Evolutionary conservation across 2,797 vertebrate genomes (phyloP), one percentile per base, ranked within the genome.

Genomic region (Anomalospiza imberbis): DNA sequence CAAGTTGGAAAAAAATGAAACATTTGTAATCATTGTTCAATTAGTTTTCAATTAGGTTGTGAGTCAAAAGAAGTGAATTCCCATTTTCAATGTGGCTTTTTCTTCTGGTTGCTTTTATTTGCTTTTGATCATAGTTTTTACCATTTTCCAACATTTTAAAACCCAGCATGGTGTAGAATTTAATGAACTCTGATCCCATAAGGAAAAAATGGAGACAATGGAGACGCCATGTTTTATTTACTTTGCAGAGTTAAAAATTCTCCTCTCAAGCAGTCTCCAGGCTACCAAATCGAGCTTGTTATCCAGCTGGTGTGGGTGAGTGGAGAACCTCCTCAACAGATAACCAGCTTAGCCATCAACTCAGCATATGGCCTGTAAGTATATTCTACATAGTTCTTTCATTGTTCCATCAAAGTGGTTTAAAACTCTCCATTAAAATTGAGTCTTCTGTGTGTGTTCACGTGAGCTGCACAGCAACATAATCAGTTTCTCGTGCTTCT

Each of bases 261-360:
- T 96, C 98, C 99, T 94, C 98, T 99, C 93, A 99, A 99, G 96
- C 99, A 99, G 97, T 99, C 99, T 96, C 98, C 99, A 34, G 99
- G 99, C 72, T 99, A 99, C 97, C 99, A 99, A 97, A 98, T 98
- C 84, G 99, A 99, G 79, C 97, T 99, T 62, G 99, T 99, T 95
- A 98, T 99, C 96, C 99, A 99, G 97, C 97, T 99, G 88, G 99
- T 99, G 83, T 99, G 99, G 99, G 99, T 99, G 95, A 98, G 98
- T 65, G 99, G 99, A 94, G 99, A 99, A 95, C 99, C 99, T 85
- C 99, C 99, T 62, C 99, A 99, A 53, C 99, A 98, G 93, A 99
- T 99, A 98, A 99, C 99, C 88, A 99, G 99, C 95, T 98, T 99
- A 97, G 98, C 98, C 22, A 95, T 99, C 94, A 99, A 99, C 96